Evolutionary conservation across 2,888 invertebrate genomes (phyloP).

Genomic region (Pyrgus malvae): DNA sequence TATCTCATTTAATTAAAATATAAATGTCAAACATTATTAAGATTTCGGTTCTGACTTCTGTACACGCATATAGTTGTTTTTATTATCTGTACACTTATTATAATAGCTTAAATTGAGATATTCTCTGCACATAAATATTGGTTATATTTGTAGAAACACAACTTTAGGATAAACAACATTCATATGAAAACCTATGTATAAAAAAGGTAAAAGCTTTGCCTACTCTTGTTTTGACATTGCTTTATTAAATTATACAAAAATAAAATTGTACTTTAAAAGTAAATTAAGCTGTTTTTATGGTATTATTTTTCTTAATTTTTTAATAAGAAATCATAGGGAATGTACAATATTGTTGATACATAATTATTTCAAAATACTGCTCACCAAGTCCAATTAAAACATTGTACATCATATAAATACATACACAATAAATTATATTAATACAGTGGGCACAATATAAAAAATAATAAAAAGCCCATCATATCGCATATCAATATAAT

Average conservation of each 20-base stretch:
- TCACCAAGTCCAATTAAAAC: slow-evolving; percentile 32
- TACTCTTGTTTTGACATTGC: slow-evolving; percentile 25
- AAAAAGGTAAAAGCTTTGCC: slow-evolving; percentile 10
- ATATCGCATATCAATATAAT: slow-evolving; percentile 27
- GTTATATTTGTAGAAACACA: no score
- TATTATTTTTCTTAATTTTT: slow-evolving; percentile 24
- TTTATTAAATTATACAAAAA: slow-evolving; percentile 45
- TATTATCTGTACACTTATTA: slow-evolving; percentile 9
- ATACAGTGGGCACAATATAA: slow-evolving; percentile 31
- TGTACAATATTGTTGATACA: slow-evolving; percentile 48
- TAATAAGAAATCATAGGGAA: slow-evolving; percentile 49
- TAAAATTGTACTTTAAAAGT: slow-evolving; percentile 70
- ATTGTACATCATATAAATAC: slow-evolving; percentile 30
- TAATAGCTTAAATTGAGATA: slow-evolving; percentile 4
- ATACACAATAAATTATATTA: slow-evolving; percentile 32
- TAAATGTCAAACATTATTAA: slow-evolving; percentile 4
- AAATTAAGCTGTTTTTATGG: background rate
- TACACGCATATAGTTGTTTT: background rate
- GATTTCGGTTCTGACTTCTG: background rate
- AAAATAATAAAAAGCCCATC: slow-evolving; percentile 31
- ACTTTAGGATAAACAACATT: no score
- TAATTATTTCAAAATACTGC: slow-evolving; percentile 43
- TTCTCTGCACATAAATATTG: background rate
- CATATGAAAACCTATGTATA: no score
- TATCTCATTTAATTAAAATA: slow-evolving; percentile 9